Evolutionary conservation across 2,113 vertebrate species (phyloP).

Genomic region (Prolemur simus): DNA sequence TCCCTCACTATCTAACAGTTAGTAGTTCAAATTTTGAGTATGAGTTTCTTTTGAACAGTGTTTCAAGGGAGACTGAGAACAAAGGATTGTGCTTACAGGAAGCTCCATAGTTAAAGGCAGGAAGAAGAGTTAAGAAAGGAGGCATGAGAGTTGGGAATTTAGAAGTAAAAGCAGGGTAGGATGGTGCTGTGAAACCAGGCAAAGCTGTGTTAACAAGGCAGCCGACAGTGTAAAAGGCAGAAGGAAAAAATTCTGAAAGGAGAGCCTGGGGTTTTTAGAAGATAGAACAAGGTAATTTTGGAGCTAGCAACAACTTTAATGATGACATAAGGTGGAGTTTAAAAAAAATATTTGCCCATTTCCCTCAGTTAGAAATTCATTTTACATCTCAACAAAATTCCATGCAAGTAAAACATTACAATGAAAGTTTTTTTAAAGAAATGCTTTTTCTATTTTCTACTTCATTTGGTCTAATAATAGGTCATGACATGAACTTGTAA

Average conservation of each 20-base stretch:
- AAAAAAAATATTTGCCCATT: background rate
- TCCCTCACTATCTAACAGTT: too few relatives aligned
- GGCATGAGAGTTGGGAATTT: background rate
- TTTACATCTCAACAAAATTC: background rate
- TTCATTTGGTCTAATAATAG: background rate
- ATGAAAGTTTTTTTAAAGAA: background rate
- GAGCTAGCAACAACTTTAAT: background rate
- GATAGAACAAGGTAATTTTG: background rate
- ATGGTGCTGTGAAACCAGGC: too few relatives aligned
- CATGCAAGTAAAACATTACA: background rate
- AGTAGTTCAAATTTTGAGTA: background rate
- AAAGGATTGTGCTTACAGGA: background rate
- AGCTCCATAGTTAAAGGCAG: background rate
- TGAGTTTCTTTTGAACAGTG: background rate
- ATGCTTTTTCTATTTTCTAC: background rate
- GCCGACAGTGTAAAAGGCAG: background rate
- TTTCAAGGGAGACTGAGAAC: background rate
- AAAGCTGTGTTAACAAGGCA: background rate
- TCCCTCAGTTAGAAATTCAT: background rate
- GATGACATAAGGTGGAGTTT: background rate
- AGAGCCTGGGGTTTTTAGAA: background rate
- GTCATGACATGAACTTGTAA: background rate
- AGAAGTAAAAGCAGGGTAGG: background rate
- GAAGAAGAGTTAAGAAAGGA: background rate
- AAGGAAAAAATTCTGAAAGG: background rate